These are phyloP conservation scores for Adelphocoris suturalis DNA, from an alignment of 2,888 invertebrate species.

Conservation along the genomic window DNA sequence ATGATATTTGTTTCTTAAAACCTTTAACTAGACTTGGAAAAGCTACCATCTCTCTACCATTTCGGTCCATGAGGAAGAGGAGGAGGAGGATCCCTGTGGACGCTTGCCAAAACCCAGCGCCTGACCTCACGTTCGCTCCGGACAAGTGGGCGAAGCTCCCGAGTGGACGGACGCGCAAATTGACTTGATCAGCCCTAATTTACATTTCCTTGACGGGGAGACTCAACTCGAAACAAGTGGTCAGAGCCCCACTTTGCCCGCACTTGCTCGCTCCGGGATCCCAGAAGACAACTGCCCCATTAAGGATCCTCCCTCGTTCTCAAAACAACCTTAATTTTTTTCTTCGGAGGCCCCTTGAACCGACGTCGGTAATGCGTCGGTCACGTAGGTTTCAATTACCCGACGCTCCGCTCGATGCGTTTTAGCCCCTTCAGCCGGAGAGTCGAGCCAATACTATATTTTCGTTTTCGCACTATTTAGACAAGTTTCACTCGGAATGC, in stretches of 20 bases:
- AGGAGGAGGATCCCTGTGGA: too few species aligned
- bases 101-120: neutral
- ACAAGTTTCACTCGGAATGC: too few species aligned
- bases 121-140: slow-evolving; percentile 34
- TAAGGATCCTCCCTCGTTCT: neutral
- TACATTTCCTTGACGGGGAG: slow-evolving; percentile 22
- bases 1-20: too few species aligned
- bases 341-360: neutral
- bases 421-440: too few species aligned
- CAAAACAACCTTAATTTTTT: neutral
- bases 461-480: too few species aligned
- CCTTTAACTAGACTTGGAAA: too few species aligned
- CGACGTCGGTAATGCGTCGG: neutral
- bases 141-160: slow-evolving; percentile 38
- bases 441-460: neutral
- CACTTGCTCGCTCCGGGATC: neutral
- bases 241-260: neutral
- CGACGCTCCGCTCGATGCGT: neutral
- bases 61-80: too few species aligned
- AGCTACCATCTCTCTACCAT: too few species aligned
- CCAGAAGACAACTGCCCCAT: neutral
- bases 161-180: slow-evolving; percentile 1
- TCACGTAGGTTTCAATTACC: slow-evolving; percentile 38
- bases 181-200: slow-evolving; percentile 39
- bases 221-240: slow-evolving; percentile 21